These are phyloP conservation scores for Diplogasteroides magnus DNA, from an alignment of 1,140 invertebrate species.

Conservation along the genomic window DNA sequence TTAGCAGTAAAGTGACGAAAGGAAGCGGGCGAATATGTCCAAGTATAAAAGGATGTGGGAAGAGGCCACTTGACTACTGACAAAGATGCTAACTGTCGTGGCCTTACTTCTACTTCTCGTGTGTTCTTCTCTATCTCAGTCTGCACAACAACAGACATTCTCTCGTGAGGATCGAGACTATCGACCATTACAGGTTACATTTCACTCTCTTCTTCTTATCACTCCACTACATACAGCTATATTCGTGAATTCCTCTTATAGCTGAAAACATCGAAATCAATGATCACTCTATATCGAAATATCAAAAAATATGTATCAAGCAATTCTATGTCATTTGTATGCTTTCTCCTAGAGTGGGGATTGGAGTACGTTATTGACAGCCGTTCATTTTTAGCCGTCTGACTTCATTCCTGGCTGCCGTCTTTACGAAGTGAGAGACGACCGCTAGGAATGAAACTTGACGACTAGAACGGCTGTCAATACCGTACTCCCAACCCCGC, in stretches of 20 bases:
- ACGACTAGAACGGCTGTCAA: no score
- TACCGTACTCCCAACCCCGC: no score
- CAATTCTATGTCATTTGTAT: not conserved
- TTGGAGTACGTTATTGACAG: no score
- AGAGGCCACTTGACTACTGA: not conserved
- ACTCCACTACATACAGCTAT: constrained; percentile 1
- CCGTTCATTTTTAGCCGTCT: no score
- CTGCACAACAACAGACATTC: constrained; percentile 19
- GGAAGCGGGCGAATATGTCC: no score
- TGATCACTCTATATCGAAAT: not conserved
- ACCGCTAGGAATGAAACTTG: no score
- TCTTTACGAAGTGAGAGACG: no score
- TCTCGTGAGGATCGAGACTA: constrained; percentile 39
- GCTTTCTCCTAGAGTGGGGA: not conserved
- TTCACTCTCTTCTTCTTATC: constrained; percentile 1
- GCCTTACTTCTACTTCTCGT: not conserved
- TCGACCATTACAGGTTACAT: constrained; percentile 39
- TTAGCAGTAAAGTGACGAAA: not conserved
- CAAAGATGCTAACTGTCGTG: not conserved
- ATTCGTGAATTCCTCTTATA: not conserved
- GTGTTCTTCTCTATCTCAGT: not conserved
- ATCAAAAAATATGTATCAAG: not conserved
- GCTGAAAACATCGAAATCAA: not conserved
- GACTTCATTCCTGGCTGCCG: no score
- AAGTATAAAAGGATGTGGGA: not conserved